A percentile compares a stretch with the other conserved stretches of the same genome.
Conservation (phyloP, 2,113 vertebrate species). For the Lampris megalopsis region DNA sequence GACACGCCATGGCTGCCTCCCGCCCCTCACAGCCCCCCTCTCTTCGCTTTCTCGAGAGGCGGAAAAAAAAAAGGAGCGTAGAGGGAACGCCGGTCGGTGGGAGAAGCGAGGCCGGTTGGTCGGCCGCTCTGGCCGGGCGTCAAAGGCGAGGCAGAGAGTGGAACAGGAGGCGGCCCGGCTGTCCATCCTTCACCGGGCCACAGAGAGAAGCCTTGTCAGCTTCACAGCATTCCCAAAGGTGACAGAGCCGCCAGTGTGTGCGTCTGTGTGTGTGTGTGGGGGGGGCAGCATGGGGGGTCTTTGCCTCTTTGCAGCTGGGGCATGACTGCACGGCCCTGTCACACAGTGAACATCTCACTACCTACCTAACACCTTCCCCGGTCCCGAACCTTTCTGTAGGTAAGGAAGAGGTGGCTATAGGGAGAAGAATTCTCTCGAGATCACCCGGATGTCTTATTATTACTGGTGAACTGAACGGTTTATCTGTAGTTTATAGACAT, state of each 20-base stretch:
- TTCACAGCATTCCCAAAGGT: slow-evolving; percentile 7
- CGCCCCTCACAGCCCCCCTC: background rate
- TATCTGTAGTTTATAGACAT: no score
- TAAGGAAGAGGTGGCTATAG: slow-evolving; percentile 26
- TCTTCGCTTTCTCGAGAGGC: slow-evolving; percentile 32
- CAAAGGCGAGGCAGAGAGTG: slow-evolving; percentile 45
- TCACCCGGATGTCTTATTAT: slow-evolving; percentile 7
- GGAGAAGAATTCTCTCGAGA: slow-evolving; percentile 22
- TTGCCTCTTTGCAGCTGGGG: slow-evolving; percentile 47
- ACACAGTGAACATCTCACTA: slow-evolving; percentile 30
- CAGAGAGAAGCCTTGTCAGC: slow-evolving; percentile 43
- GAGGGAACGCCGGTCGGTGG: slow-evolving; percentile 57
- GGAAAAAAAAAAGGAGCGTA: slow-evolving; percentile 52
- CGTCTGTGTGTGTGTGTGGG: slow-evolving; percentile 8
- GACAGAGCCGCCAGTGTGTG: slow-evolving; percentile 49
- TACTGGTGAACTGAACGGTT: no score
- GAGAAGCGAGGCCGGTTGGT: slow-evolving; percentile 48
- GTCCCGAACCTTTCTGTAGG: slow-evolving; percentile 21
- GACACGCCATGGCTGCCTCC: slow-evolving; percentile 36
- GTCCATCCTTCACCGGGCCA: slow-evolving; percentile 32
- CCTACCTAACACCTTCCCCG: slow-evolving; percentile 40
- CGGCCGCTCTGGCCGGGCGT: slow-evolving; percentile 24
- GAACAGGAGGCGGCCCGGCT: slow-evolving; percentile 47
- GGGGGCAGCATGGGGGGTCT: slow-evolving; percentile 1
- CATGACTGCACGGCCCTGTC: slow-evolving; percentile 45